Evolutionary conservation across 1,140 invertebrate species (phyloP).

Genomic region (Panulirus ornatus): DNA sequence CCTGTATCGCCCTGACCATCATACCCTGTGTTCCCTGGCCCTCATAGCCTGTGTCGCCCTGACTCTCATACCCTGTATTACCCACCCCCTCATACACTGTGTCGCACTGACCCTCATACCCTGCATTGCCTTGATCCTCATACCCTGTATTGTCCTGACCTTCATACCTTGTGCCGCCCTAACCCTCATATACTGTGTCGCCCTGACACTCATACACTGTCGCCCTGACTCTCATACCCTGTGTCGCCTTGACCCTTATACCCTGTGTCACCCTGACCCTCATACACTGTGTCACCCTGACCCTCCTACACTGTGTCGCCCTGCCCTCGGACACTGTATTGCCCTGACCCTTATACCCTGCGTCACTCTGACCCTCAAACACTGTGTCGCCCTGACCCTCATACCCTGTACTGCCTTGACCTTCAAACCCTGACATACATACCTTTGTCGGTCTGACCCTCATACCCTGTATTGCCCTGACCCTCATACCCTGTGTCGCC

Average conservation of each 20-base stretch:
- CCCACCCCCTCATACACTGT: no score
- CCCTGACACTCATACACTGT: background rate
- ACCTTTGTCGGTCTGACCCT: background rate
- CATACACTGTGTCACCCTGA: background rate
- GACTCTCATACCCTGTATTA: background rate
- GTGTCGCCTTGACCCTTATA: background rate
- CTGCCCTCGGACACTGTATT: background rate
- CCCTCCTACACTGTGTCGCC: no score
- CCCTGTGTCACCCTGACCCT: background rate
- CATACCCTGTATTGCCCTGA: background rate
- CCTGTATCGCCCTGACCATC: background rate
- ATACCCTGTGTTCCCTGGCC: background rate
- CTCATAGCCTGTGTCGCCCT: background rate
- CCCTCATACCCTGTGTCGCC: background rate
- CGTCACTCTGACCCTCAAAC: background rate
- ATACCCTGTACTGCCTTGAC: background rate
- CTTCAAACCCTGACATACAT: background rate
- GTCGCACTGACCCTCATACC: background rate
- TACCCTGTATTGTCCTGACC: background rate
- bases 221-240: background rate
- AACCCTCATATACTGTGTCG: background rate
- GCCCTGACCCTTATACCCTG: background rate
- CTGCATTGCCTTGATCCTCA: no score
- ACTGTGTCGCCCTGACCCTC: background rate
- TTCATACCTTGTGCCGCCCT: background rate